Evolutionary conservation across 2,797 vertebrate species (phyloP), one percentile per base, ranked within the genome.

Genomic region (Neosalanx taihuensis): DNA sequence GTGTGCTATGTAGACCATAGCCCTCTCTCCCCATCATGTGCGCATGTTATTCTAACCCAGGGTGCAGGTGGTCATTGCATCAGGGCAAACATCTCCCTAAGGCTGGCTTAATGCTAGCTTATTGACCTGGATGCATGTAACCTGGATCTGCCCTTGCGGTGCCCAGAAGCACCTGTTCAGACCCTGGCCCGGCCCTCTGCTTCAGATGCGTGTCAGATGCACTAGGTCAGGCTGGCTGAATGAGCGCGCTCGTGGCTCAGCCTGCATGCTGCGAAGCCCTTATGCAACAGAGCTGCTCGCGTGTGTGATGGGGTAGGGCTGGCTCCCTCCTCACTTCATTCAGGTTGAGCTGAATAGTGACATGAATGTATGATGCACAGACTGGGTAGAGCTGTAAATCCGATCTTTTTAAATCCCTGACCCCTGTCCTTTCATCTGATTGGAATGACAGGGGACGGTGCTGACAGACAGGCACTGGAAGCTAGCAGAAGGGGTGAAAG

Each of bases 91-190:
- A 85, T 75, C 85, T 86, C 83, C 64, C 71, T 3, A 58, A 79
- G 80, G 85, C 79, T 86, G 74, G 64, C 77, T 72, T 46, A 76
- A 82, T 83, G 76, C 63, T 73, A 81, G 79, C 29, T 76, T 79
- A 81, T 75, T 92, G 90, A 91, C 92, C 91, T 91, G 89, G 82
- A 90, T 90, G 79, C 69, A 77, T 77, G 29, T 46, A 78, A 72
- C 79, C 70, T 66, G 65, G 75, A 75, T 85, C 83, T 83, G 46
- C 60, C 33, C 60, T 17, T 46, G 41, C 13, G 41, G 41, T 13
- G 30, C 13, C 23, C 18, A 31, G 74, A 72, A 76, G 79, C 86
- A 89, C 87, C 87, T 89, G 88, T 91, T 86, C 74, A 82, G 85
- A 85, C 84, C 80, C 67, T 9, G 41, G 3, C 41, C 7, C 41